phyloP scores from a whole-genome alignment of 1,140 invertebrate genomes.

The Kradibia gibbosae region DNA sequence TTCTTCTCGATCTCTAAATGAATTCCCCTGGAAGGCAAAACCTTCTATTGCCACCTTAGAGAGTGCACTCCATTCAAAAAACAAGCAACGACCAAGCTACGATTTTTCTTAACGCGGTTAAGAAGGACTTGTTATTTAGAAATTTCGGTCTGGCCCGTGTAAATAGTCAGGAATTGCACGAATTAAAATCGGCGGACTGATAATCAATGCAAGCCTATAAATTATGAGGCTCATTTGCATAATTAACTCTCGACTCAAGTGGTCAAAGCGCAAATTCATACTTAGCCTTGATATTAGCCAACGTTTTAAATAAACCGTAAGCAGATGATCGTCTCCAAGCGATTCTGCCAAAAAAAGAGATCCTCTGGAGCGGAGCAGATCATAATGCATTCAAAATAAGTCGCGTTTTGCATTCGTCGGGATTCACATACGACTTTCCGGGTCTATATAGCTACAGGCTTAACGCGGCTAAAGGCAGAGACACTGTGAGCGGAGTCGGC shows the following conservation, averaged over 20 bases:
- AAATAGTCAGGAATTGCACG: neutral
- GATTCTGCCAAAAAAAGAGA: constrained; percentile 17
- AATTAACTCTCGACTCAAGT: neutral
- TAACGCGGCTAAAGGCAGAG: constrained; percentile 7
- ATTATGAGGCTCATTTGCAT: neutral
- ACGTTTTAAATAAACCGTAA: neutral
- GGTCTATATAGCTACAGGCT: neutral
- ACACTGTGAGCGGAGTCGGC: neutral
- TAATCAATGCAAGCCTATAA: neutral
- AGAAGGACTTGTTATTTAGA: no score
- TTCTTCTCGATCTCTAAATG: no score
- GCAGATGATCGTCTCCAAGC: neutral
- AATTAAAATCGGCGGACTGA: neutral
- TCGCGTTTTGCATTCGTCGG: neutral
- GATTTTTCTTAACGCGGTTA: no score
- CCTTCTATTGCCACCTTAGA: no score
- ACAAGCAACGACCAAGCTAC: no score
- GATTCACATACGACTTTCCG: neutral
- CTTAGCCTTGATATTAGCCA: neutral
- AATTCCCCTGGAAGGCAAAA: no score
- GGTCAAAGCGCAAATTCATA: neutral
- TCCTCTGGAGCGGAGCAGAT: neutral
- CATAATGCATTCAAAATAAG: neutral
- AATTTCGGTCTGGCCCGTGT: neutral
- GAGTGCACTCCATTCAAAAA: no score